Conservation (phyloP, 2,113 vertebrate species). For the Thalassoma bifasciatum region DNA sequence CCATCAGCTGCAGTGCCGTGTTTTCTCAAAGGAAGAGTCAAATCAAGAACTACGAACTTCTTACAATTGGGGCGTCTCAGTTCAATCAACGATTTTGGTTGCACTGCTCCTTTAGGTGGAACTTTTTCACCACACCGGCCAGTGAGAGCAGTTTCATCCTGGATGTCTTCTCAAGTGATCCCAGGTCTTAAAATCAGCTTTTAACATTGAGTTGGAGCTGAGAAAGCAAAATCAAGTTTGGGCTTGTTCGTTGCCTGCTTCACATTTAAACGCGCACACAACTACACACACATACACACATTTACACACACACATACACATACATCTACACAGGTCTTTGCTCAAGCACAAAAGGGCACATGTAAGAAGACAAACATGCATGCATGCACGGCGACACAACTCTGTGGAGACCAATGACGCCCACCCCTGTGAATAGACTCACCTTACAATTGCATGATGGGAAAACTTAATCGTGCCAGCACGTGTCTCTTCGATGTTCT, state of each 20-base stretch:
- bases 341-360: conserved; percentile 83
- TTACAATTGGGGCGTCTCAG: too few species aligned
- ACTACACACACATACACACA: conserved; percentile 29
- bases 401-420: conserved; percentile 68
- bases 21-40: conserved; percentile 7
- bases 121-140: not conserved
- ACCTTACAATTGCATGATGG: conserved; percentile 81
- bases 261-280: conserved; percentile 19
- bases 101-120: conserved; percentile 14
- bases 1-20: conserved; percentile 52
- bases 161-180: conserved; percentile 5
- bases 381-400: conserved; percentile 77
- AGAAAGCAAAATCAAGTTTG: conserved; percentile 34
- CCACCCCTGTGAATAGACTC: conserved; percentile 78
- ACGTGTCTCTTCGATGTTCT: conserved; percentile 76
- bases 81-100: conserved; percentile 10
- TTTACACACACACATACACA: conserved; percentile 46
- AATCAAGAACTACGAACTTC: too few species aligned
- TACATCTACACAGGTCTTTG: conserved; percentile 51
- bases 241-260: conserved; percentile 57
- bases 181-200: conserved; percentile 38
- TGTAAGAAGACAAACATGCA: conserved; percentile 75
- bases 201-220: conserved; percentile 26
- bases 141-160: not conserved
- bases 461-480: conserved; percentile 78